Evolutionary conservation across 2,888 invertebrate genomes (phyloP), one percentile per base, ranked within the genome.

Genomic region (Hyalella azteca): DNA sequence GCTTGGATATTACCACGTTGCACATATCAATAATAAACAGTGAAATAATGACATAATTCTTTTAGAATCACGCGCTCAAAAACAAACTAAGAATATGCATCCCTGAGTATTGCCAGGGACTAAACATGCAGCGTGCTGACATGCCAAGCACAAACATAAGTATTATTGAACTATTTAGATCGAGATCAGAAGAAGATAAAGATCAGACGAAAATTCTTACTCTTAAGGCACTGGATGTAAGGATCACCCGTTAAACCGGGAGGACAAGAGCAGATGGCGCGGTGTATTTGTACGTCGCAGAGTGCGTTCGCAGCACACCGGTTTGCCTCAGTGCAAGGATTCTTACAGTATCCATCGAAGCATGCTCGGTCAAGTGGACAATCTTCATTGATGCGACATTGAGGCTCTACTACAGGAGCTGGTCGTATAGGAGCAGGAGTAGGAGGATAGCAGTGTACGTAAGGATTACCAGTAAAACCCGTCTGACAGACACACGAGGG

Each of bases 401-500:
- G 85, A 82, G 86, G 86, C 83, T 85, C 85, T 15, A 80, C 26
- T 39, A 77, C 49, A 45, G 80, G 79, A 45, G 79, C 78, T 45
- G 78, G 66, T 39, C 78, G 77, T 13, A 78, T 78, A 29, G 77
- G 73, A 50, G 81, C 66, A 32, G 81, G 80, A 85, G 85, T 79
- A 39, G 81, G 82, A 92, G 92, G 85, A 91, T 91, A 11, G 90
- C 90, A 88, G 93, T 92, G 26, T 91, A 91, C 85, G 91, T 91
- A 86, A 7, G 86, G 86, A 85, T 86, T 92, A 79, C 95, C 94
- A 86, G 93, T 90, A 87, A 92, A 92, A 77, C 95, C 96, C 84
- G 92, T 91, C 54, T 91, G 90, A 87, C 96, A 96, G 80, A 92
- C 91, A 87, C 96, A 96, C 85, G 93, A 91, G 0, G 94, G 92